Conservation (phyloP, 2,113 vertebrate species). For the Vicugna pacos region DNA sequence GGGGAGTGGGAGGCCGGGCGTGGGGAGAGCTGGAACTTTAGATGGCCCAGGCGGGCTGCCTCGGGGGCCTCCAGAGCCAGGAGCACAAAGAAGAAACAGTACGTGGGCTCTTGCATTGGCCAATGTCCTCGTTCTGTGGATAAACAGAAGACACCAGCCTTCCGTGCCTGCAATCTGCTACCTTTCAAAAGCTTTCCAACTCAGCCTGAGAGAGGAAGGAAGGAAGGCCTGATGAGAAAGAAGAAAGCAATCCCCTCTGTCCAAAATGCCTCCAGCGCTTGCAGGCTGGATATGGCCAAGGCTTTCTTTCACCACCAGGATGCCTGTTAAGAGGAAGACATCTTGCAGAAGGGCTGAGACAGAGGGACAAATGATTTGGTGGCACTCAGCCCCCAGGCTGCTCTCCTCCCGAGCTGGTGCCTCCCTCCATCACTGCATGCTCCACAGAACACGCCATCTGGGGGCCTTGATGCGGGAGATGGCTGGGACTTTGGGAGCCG, state of each 20-base stretch:
- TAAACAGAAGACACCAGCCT: slow-evolving; percentile 82
- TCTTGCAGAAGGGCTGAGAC: slow-evolving; percentile 35
- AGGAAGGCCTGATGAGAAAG: slow-evolving; percentile 16
- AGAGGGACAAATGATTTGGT: slow-evolving; percentile 8
- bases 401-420: slow-evolving; percentile 29
- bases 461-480: slow-evolving; percentile 69
- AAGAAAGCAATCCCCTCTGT: slow-evolving; percentile 7
- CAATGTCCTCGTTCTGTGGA: slow-evolving; percentile 77
- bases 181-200: slow-evolving; percentile 79
- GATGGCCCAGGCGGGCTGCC: slow-evolving; percentile 11
- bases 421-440: slow-evolving; percentile 14
- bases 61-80: slow-evolving; percentile 46
- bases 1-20: slow-evolving; percentile 5
- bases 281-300: neutral
- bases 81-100: slow-evolving; percentile 77
- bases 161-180: slow-evolving; percentile 81
- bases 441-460: slow-evolving; percentile 73
- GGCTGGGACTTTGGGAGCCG: slow-evolving; percentile 60
- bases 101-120: slow-evolving; percentile 64
- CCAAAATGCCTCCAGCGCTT: neutral
- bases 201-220: slow-evolving; percentile 64
- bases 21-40: slow-evolving; percentile 18
- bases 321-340: slow-evolving; percentile 44
- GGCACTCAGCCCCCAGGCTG: neutral
- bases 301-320: neutral